Evolutionary conservation across 2,888 invertebrate species (phyloP).

Genomic region (Stictocephala bisonia): DNA sequence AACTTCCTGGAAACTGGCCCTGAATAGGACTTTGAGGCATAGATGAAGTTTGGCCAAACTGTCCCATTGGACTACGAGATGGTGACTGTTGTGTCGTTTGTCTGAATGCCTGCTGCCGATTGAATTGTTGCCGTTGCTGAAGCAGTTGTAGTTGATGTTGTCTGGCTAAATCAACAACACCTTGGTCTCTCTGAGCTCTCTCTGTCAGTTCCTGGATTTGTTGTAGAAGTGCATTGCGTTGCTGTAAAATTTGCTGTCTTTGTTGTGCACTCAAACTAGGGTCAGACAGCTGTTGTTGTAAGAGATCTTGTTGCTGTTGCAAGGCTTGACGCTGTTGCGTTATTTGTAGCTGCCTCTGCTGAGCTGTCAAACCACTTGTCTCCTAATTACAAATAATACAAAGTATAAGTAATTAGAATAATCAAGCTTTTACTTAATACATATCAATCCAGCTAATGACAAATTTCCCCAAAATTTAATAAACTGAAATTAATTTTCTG

Average conservation of each 20-base stretch:
- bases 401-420: no score
- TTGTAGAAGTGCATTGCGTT: slow-evolving; percentile 56
- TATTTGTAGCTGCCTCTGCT: slow-evolving; percentile 62
- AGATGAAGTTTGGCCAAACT: slow-evolving; percentile 55
- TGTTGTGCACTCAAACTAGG: slow-evolving; percentile 62
- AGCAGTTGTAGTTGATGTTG: slow-evolving; percentile 53
- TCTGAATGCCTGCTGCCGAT: slow-evolving; percentile 39
- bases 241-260: slow-evolving; percentile 64
- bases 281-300: slow-evolving; percentile 63
- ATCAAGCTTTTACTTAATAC: no score
- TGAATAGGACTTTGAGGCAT: slow-evolving; percentile 57
- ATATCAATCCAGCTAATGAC: no score
- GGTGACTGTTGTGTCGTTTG: slow-evolving; percentile 51
- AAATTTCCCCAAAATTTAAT: no score
- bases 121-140: slow-evolving; percentile 53
- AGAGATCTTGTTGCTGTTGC: slow-evolving; percentile 64
- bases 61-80: slow-evolving; percentile 52
- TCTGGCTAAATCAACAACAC: slow-evolving; percentile 23
- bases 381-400: slow-evolving; percentile 31
- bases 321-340: slow-evolving; percentile 64
- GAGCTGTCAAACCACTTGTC: slow-evolving; percentile 63
- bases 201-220: slow-evolving; percentile 5
- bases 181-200: background rate
- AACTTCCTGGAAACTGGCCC: slow-evolving; percentile 61
- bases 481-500: no score